Evolutionary conservation across 2,797 vertebrate species (phyloP).

Genomic region (Sebastes reedi): DNA sequence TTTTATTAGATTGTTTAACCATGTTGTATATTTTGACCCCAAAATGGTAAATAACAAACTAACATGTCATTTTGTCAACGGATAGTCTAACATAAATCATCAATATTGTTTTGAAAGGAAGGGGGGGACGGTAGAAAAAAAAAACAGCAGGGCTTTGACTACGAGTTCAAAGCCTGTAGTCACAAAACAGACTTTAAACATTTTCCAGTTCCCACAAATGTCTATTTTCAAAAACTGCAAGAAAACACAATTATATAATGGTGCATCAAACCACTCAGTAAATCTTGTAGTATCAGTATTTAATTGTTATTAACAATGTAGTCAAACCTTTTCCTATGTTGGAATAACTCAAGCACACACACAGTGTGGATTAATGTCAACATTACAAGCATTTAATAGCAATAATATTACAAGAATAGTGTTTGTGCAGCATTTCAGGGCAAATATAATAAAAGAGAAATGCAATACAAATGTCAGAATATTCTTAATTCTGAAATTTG

Average conservation of each 20-base stretch:
- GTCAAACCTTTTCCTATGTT: background rate
- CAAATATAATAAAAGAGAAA: background rate
- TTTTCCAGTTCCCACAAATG: background rate
- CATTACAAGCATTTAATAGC: background rate
- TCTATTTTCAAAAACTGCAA: background rate
- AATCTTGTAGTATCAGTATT: background rate
- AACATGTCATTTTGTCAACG: background rate
- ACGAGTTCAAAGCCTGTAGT: background rate
- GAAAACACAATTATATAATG: background rate
- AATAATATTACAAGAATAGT: background rate
- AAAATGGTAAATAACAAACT: background rate
- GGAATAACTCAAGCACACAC: background rate
- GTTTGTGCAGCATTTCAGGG: background rate
- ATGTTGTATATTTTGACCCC: background rate
- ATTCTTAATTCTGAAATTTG: constrained; percentile 2
- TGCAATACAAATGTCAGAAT: background rate
- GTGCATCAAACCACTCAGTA: background rate
- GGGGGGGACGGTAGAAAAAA: background rate
- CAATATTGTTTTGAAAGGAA: background rate
- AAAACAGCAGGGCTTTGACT: background rate
- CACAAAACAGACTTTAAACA: background rate
- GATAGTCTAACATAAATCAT: background rate
- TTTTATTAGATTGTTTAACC: background rate
- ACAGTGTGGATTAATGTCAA: background rate
- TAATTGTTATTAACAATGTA: background rate